Conservation (phyloP, 2,113 vertebrate species). For the Neomonachus schauinslandi region DNA sequence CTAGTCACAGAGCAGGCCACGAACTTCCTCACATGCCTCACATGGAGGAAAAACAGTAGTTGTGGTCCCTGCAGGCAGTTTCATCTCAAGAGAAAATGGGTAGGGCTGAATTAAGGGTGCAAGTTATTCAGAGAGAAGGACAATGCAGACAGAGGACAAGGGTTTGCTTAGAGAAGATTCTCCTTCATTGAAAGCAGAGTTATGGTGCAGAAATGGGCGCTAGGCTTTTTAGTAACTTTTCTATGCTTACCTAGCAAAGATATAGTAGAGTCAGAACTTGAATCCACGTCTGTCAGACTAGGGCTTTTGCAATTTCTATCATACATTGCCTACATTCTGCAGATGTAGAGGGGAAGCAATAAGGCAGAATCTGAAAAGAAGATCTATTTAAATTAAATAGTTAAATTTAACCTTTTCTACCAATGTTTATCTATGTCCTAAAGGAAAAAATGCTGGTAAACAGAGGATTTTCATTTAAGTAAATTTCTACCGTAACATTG, state of each 20-base stretch:
- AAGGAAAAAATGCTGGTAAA: background rate
- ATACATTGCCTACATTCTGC: background rate
- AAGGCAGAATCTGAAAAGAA: background rate
- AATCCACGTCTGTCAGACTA: background rate
- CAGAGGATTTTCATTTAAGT: background rate
- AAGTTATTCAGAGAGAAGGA: background rate
- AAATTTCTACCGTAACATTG: background rate
- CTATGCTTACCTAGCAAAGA: background rate
- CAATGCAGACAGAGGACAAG: background rate
- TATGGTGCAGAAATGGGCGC: background rate
- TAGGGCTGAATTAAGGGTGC: background rate
- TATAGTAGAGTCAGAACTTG: background rate
- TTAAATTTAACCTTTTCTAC: background rate
- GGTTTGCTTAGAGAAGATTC: background rate
- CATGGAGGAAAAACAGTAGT: background rate
- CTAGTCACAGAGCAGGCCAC: background rate
- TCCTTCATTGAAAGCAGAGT: background rate
- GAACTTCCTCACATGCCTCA: fast-evolving
- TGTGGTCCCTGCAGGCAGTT: background rate
- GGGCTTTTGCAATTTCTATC: background rate
- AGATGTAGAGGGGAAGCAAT: background rate
- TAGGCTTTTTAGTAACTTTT: background rate
- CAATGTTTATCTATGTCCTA: background rate
- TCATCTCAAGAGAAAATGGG: background rate
- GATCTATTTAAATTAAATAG: background rate